Evolutionary conservation across 2,797 vertebrate genomes (phyloP), one percentile per base, ranked within the genome.

Genomic region (Sarcophilus harrisii): DNA sequence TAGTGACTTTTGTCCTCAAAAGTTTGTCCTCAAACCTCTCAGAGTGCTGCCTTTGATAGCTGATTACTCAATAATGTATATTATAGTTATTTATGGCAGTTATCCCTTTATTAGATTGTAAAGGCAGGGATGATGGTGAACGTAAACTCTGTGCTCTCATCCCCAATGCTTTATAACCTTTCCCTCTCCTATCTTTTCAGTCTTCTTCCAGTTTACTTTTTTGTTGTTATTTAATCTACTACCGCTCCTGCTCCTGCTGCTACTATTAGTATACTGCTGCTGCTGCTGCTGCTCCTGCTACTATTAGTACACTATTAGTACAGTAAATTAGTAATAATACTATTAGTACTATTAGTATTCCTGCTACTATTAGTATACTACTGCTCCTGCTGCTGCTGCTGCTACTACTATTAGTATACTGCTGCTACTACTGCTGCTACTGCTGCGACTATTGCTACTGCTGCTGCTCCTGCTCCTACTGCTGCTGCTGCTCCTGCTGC

Each of bases 241-340:
- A 3, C 32, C 62, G 12, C 12, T 62, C 3, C 30, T n/a, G 5
- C 60, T 62, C 5, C 30, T 62, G 32, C 30, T n/a, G 5, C 30
- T 16, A 13, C 9, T 57, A 16, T 11, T 16, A 66, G 13, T 12
- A n/a, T 38, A 1, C 1, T 73, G 14, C 32, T n/a, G 1, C 13
- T n/a, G 16, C 32, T 66, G 1, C 30, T 66, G 0, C 0, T n/a
- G 24, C 13, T 62, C 0, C 60, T 6, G 4, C 32, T n/a, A 16
- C 60, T 16, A 5, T 12, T 5, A n/a, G 4, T 16, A 5, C 16
- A 18, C 14, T 66, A 5, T n/a, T n/a, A n/a, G n/a, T n/a, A n/a
- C n/a, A n/a, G n/a, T n/a, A n/a, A n/a, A n/a, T n/a, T n/a, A n/a
- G n/a, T n/a, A n/a, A n/a, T n/a, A n/a, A n/a, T n/a, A n/a, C n/a